Evolutionary conservation across 1,140 invertebrate genomes (phyloP).

Genomic region (Temnothorax nylanderi): DNA sequence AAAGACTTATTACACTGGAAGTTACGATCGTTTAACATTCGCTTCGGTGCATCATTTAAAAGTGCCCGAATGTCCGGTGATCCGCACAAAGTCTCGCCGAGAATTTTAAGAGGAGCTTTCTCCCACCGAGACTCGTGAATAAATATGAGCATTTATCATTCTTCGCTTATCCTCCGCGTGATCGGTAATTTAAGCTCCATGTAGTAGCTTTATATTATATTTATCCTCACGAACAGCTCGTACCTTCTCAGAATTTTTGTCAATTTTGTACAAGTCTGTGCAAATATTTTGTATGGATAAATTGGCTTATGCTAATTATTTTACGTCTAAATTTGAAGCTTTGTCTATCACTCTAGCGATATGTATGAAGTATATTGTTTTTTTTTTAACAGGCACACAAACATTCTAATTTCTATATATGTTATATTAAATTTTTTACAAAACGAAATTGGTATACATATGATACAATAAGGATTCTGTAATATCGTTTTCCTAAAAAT

Average conservation of each 20-base stretch:
- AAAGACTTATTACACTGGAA: constrained; percentile 63
- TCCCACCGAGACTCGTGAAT: constrained; percentile 14
- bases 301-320: neutral
- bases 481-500: neutral
- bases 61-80: constrained; percentile 52
- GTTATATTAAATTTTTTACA: neutral
- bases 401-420: neutral
- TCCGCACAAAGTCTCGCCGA: constrained; percentile 11
- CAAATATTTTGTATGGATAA: neutral
- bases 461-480: neutral
- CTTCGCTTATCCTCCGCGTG: neutral
- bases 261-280: neutral
- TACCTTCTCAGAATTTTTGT: neutral
- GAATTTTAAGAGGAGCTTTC: neutral
- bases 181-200: neutral
- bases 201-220: neutral
- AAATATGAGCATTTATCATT: constrained; percentile 10
- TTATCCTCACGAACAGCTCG: neutral
- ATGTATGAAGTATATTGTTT: neutral
- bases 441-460: neutral
- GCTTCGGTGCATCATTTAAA: constrained; percentile 68
- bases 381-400: neutral
- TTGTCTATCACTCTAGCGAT: neutral
- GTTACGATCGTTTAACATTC: constrained; percentile 43
- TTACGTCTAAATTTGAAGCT: neutral